Evolutionary conservation across 2,888 invertebrate species (phyloP), one percentile per base, ranked within the genome.

Genomic region (Bruchidius siliquastri): DNA sequence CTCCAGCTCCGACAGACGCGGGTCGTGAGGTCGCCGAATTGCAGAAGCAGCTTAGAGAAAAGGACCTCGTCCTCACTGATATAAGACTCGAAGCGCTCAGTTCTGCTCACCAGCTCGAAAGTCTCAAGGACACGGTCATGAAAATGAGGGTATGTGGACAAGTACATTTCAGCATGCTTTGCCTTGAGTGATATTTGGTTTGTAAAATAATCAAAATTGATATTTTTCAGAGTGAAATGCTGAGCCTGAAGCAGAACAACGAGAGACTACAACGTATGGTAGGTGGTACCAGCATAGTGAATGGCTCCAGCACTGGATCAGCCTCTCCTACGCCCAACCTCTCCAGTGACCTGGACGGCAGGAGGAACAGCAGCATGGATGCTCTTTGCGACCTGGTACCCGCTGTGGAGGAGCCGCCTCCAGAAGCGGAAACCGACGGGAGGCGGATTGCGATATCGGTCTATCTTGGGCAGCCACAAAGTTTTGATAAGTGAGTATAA

Each of bases 71-170:
- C 75, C 89, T 99, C 78, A 98, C 98, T 0, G 99, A 99, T 86
- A 97, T 98, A 76, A 90, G 98, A 77, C 89, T 99, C 77, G 99
- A 99, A 87, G 98, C 99, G 8, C 88, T 99, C 49, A 97, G 97
- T 80, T 97, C 98, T 0, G 98, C 98, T 2, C 98, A 98, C 86
- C 98, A 99, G 86, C 89, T 99, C 73, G 98, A 99, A 86, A 97
- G 96, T 80, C 90, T 99, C 21, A 95, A 97, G 85, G 99, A 99
- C 84, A 96, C 97, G 72, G 96, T 99, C 83, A 96, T 95, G 86
- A 96, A 96, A 87, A 97, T 99, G 96, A 93, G 97, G 89, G 96
- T 96, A 87, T 86, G 90, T 87, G 49, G 20, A 21, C 22, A 68
- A 0, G 49, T n/a, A n/a, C n/a, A n/a, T n/a, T n/a, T n/a, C n/a